Percentiles rank a stretch among this genome's conserved stretches.
These are phyloP conservation scores for Antechinus flavipes DNA, from an alignment of 2,113 vertebrate genomes.

Conservation along the genomic window DNA sequence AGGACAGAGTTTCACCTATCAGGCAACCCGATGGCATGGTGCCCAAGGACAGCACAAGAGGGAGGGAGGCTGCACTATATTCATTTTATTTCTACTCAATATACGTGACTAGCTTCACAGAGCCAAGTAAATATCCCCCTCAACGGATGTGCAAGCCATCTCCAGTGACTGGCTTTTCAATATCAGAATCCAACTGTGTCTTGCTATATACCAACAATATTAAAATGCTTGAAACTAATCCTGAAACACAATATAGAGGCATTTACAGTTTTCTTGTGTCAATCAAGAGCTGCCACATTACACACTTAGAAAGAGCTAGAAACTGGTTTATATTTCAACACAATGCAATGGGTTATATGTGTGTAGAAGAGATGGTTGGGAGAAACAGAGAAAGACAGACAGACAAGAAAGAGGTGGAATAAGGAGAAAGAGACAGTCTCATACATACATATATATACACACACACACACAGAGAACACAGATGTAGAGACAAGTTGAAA, in stretches of 20 bases:
- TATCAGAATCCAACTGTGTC: background rate
- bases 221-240: slow-evolving; percentile 7
- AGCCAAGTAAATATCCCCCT: background rate
- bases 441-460: background rate
- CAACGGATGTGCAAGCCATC: background rate
- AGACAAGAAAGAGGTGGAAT: background rate
- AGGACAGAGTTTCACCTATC: background rate
- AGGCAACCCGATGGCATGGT: background rate
- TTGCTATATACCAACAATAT: slow-evolving; percentile 17
- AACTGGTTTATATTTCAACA: slow-evolving; percentile 17
- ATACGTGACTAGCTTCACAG: background rate
- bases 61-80: background rate
- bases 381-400: no score
- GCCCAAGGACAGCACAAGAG: background rate
- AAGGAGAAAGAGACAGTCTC: background rate
- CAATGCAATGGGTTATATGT: background rate
- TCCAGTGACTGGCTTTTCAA: slow-evolving; percentile 21
- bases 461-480: background rate
- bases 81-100: background rate
- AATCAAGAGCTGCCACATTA: background rate
- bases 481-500: background rate
- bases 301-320: background rate
- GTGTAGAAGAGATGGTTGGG: background rate
- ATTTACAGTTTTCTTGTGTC: background rate
- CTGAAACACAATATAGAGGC: background rate